Conservation (phyloP, 2,888 invertebrate species). For the Callosobruchus maculatus region DNA sequence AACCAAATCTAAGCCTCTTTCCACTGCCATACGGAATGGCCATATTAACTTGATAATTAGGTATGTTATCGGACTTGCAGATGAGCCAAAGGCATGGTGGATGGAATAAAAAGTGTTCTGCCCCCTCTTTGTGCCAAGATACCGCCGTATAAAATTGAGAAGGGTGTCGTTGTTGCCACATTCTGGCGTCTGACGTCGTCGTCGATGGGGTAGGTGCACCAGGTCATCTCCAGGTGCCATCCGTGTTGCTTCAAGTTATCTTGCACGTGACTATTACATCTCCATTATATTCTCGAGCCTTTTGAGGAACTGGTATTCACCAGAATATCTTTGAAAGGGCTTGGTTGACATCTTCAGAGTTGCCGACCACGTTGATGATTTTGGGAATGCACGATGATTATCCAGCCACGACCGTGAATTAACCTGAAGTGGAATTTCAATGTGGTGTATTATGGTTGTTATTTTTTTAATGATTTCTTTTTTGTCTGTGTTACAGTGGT, state of each 20-base stretch:
- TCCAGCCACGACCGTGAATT: background rate
- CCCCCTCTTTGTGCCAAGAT: conserved; percentile 53
- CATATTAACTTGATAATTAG: conserved; percentile 90
- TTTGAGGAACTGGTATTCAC: background rate
- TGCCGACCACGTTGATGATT: too few species aligned
- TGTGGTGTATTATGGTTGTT: background rate
- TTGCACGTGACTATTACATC: background rate
- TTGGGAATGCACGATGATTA: background rate
- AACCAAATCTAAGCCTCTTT: conserved; percentile 52
- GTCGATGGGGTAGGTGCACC: conserved; percentile 32
- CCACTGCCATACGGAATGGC: conserved; percentile 66
- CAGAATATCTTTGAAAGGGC: background rate
- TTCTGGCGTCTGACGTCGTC: conserved; percentile 47
- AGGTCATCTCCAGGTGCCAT: conserved; percentile 25
- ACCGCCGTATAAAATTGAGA: conserved; percentile 50
- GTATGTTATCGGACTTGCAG: conserved; percentile 87
- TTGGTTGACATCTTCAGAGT: background rate
- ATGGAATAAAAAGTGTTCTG: conserved; percentile 70
- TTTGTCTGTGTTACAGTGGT: background rate
- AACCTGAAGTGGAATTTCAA: background rate
- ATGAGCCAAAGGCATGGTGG: conserved; percentile 70
- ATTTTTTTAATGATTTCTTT: background rate
- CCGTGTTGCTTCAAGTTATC: background rate
- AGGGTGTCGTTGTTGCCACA: conserved; percentile 51
- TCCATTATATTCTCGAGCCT: background rate